Evolutionary conservation across 2,888 invertebrate species (phyloP).

Genomic region (Apodemia zela): DNA sequence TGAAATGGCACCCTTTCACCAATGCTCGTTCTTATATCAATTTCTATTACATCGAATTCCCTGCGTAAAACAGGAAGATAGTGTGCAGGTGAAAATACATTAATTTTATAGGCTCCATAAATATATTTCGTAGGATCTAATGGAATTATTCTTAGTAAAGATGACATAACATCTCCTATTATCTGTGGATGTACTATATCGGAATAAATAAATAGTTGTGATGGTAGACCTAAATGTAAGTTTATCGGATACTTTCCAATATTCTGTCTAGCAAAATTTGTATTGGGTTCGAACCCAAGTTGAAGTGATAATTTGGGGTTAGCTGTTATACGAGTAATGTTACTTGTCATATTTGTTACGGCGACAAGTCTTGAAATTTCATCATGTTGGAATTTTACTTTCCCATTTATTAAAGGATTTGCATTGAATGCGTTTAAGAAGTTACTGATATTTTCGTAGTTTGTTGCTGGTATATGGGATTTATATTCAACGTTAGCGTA

Average conservation of each 20-base stretch:
- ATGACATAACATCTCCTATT: conserved; percentile 34
- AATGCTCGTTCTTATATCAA: conserved; percentile 41
- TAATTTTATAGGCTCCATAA: conserved; percentile 36
- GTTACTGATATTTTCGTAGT: conserved; percentile 22
- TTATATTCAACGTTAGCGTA: conserved; percentile 20
- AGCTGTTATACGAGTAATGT: conserved; percentile 1
- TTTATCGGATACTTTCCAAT: conserved; percentile 20
- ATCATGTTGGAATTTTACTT: conserved; percentile 18
- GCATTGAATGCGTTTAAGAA: conserved; percentile 30
- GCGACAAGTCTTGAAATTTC: conserved; percentile 19
- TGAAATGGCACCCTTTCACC: conserved; percentile 37
- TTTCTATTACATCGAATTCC: conserved; percentile 39
- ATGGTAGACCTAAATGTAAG: conserved; percentile 31
- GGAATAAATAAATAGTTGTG: conserved; percentile 30
- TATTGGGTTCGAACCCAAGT: conserved; percentile 18
- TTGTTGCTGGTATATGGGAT: too few species aligned
- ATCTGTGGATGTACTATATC: conserved; percentile 28
- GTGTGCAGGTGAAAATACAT: conserved; percentile 34
- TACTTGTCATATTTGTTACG: background rate
- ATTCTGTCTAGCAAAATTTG: conserved; percentile 2
- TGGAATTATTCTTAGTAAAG: conserved; percentile 34
- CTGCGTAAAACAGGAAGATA: conserved; percentile 38
- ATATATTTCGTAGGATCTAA: conserved; percentile 32
- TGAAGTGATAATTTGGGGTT: background rate
- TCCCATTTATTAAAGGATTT: background rate